Conservation (phyloP, 2,797 vertebrate species). For the Microctenopoma steveboyesi region DNA sequence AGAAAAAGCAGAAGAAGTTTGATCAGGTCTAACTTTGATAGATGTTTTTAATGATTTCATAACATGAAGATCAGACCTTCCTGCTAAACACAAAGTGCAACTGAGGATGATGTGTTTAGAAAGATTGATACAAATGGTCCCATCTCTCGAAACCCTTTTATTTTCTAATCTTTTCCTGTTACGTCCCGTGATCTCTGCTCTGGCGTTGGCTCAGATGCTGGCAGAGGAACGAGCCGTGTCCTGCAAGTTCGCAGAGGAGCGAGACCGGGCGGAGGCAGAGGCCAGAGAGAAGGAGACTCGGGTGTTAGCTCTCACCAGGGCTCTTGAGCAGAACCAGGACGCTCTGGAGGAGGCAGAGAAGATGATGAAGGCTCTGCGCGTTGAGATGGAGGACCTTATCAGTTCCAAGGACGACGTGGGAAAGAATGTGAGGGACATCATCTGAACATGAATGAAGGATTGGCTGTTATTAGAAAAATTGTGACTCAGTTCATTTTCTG, state of each 20-base stretch:
- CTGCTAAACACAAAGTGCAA: too few relatives aligned
- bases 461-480: too few relatives aligned
- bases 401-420: constrained; percentile 98
- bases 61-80: too few relatives aligned
- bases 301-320: constrained; percentile 87
- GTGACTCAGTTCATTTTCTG: background rate
- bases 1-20: constrained; percentile 99
- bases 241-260: constrained; percentile 91
- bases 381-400: constrained; percentile 97
- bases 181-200: background rate
- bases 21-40: constrained; percentile 88
- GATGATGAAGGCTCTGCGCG: constrained; percentile 86
- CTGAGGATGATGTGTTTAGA: background rate
- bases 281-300: constrained; percentile 95
- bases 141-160: too few relatives aligned
- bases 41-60: background rate
- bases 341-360: constrained; percentile 92
- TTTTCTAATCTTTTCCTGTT: too few relatives aligned
- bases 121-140: too few relatives aligned
- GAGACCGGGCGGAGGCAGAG: constrained; percentile 94
- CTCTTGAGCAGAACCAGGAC: constrained; percentile 90
- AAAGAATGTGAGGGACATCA: constrained; percentile 88
- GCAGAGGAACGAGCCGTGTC: constrained; percentile 95
- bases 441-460: accelerated
- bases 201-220: constrained; percentile 83